Base-by-base conservation (phyloP, 2,113 vertebrate species). In the Aspidoscelis tigris region DNA sequence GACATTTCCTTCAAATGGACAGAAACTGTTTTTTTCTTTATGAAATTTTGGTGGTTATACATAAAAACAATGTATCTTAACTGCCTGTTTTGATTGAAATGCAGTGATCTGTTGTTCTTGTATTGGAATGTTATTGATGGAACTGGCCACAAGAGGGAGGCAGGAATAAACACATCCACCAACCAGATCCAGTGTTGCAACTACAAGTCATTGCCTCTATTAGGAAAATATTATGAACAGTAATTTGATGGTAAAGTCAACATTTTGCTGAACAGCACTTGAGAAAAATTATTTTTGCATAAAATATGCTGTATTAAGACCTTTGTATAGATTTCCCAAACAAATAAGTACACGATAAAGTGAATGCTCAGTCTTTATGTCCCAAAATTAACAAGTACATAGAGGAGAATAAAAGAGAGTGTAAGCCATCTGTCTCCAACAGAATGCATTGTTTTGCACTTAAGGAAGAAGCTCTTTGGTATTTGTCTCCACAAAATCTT, bases 131-230 rank as follows among this genome's bases (percentile, higher is more conserved):
- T 5, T 16, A 12, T 24, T 64, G 26, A 55, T 50, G 53, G 53
- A 33, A 50, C 55, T 82, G 21, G 68, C 58, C 85, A 83, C 75
- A 71, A 86, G 80, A 82, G 80, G 80, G 80, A 82, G 76, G 44
- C n/a, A 53, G 68, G 58, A 85, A 79, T 73, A 79, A 58, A 79
- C 22, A 44, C 11, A 68, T 76, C 61, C 43, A 69, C 21, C 20
- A 66, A 43, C 33, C 22, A 65, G 44, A 66, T 66, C 64, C 20
- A 65, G 76, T 22, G 22, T n/a, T 3, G 20, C 39, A 11, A 11
- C n/a, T 73, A 73, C 18, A 73, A 18, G 3, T 80, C 2, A 20
- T 66, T 85, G 66, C 8, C 33, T 50, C 41, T 24, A 33, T 5
- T 24, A 16, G 20, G 44, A 72, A 73, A 84, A 73, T 64, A 66